A percentile compares a stretch with the other conserved stretches of the same genome.
Evolutionary conservation across 1,140 invertebrate genomes (phyloP).

Genomic region (Heterodera schachtii): DNA sequence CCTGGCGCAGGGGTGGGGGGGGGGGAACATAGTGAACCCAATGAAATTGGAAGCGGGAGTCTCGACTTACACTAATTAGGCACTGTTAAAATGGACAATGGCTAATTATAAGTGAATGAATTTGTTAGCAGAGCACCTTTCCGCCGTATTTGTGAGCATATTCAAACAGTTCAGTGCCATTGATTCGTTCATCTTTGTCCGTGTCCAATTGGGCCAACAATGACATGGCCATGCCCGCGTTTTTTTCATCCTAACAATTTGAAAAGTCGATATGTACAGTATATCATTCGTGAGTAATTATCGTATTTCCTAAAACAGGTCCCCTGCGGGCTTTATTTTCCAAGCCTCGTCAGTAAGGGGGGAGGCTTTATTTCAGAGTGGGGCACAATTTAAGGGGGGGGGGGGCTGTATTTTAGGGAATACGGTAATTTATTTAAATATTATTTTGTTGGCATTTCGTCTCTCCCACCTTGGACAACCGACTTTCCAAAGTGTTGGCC

Average conservation of each 20-base stretch:
- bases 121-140: background rate
- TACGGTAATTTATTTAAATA: background rate
- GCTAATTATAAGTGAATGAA: too few species aligned
- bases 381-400: background rate
- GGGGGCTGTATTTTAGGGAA: background rate
- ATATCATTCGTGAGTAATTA: background rate
- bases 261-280: background rate
- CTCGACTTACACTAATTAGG: too few species aligned
- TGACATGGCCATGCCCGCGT: slow-evolving; percentile 28
- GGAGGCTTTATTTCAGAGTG: background rate
- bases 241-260: slow-evolving; percentile 26
- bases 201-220: slow-evolving; percentile 30
- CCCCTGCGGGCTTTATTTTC: too few species aligned
- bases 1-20: too few species aligned
- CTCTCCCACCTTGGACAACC: slow-evolving; percentile 1
- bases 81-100: too few species aligned
- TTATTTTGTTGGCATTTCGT: background rate
- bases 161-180: slow-evolving; percentile 10
- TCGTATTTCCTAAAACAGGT: too few species aligned
- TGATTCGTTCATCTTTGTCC: slow-evolving; percentile 24
- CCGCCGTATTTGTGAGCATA: slow-evolving; percentile 14
- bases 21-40: too few species aligned
- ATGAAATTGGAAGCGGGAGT: too few species aligned
- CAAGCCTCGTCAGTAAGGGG: too few species aligned
- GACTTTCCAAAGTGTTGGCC: slow-evolving; percentile 15